phyloP scores from a whole-genome alignment of 2,113 vertebrate genomes.

The Lonchura striata region DNA sequence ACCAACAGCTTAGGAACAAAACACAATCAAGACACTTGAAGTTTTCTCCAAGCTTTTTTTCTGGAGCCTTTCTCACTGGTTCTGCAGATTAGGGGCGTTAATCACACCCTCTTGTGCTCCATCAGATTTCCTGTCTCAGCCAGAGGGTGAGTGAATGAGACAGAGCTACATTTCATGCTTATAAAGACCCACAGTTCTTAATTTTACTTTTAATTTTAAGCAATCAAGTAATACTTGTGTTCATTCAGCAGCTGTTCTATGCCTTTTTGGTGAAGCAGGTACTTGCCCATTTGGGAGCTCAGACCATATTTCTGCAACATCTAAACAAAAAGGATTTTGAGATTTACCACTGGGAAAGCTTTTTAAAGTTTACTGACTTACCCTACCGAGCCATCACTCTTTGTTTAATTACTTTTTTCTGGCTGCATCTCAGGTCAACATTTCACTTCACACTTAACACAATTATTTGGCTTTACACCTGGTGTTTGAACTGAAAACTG shows the following conservation, averaged over 20 bases:
- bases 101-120: neutral
- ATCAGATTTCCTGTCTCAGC: neutral
- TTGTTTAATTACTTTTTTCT: neutral
- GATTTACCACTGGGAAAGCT: neutral
- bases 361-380: neutral
- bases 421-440: neutral
- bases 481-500: neutral
- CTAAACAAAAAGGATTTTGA: neutral
- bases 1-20: neutral
- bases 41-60: neutral
- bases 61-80: neutral
- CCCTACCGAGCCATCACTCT: neutral
- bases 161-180: neutral
- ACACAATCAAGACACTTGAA: neutral
- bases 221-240: neutral
- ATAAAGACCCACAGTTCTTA: neutral
- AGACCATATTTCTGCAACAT: neutral
- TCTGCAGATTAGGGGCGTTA: neutral
- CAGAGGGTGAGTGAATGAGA: neutral
- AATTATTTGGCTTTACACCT: neutral
- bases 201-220: conserved; percentile 14
- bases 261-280: neutral
- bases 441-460: neutral
- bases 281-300: neutral
- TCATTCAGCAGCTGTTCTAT: conserved; percentile 27